These are phyloP conservation scores for Pygmarrhopalites habei DNA, from an alignment of 1,140 invertebrate species.

Conservation along the genomic window DNA sequence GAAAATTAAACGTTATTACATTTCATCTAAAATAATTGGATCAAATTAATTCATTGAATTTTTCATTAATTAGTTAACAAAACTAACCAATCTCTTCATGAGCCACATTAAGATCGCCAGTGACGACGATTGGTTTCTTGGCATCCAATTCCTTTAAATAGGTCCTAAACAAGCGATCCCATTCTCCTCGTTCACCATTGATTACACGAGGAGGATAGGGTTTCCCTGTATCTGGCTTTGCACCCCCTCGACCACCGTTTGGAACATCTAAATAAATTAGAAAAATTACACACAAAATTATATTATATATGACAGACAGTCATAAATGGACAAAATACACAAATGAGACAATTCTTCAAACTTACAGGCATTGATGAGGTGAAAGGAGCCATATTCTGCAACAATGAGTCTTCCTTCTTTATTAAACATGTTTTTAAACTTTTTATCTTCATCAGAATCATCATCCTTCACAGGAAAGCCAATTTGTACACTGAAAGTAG, in stretches of 20 bases:
- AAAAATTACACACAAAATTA: neutral
- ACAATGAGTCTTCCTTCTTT: slow-evolving; percentile 88
- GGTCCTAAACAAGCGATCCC: slow-evolving; percentile 75
- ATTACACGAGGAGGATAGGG: slow-evolving; percentile 52
- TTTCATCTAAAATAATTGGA: too few species aligned
- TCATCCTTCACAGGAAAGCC: slow-evolving; percentile 59
- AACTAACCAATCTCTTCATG: slow-evolving; percentile 89
- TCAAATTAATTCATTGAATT: too few species aligned
- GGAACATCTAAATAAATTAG: slow-evolving; percentile 55
- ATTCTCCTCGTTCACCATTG: slow-evolving; percentile 77
- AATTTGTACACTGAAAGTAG: slow-evolving; percentile 17
- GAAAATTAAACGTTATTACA: too few species aligned
- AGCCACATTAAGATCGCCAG: slow-evolving; percentile 95
- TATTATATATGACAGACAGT: neutral
- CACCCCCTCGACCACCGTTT: slow-evolving; percentile 67
- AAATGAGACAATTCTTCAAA: too few species aligned
- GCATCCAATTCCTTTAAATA: slow-evolving; percentile 73
- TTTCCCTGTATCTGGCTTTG: slow-evolving; percentile 22
- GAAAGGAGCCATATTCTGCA: slow-evolving; percentile 89
- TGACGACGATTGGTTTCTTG: slow-evolving; percentile 88
- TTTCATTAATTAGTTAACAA: too few species aligned
- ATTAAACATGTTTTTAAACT: slow-evolving; percentile 54
- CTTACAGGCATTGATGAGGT: slow-evolving; percentile 64
- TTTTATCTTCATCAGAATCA: slow-evolving; percentile 39
- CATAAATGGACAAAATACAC: too few species aligned